A percentile compares a stretch with the other conserved stretches of the same genome.
These are phyloP conservation scores for Limulus polyphemus DNA, from an alignment of 2,888 invertebrate species.

Conservation along the genomic window DNA sequence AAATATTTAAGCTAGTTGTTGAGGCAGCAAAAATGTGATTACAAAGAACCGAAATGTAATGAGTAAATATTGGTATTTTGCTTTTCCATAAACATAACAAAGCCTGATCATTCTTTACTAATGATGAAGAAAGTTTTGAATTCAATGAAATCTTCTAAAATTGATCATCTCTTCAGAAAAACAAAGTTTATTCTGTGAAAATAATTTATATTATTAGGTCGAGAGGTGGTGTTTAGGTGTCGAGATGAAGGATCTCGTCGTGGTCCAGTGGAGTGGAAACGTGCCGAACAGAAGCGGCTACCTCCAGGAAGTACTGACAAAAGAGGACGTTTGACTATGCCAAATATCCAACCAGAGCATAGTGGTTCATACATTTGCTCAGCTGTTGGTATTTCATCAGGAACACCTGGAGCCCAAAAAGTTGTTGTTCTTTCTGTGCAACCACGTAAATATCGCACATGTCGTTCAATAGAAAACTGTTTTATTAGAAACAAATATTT, in stretches of 20 bases:
- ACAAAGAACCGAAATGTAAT: too few relatives aligned
- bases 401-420: slow-evolving; percentile 42
- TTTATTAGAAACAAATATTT: too few relatives aligned
- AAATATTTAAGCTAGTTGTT: too few relatives aligned
- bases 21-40: too few relatives aligned
- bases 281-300: slow-evolving; percentile 54
- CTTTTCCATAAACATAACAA: too few relatives aligned
- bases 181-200: neutral
- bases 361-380: slow-evolving; percentile 73
- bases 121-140: neutral
- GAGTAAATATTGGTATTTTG: too few relatives aligned
- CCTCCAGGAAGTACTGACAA: slow-evolving; percentile 61
- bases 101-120: too few relatives aligned
- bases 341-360: slow-evolving; percentile 59
- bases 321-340: slow-evolving; percentile 73
- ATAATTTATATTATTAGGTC: slow-evolving; percentile 46
- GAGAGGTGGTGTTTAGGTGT: slow-evolving; percentile 85
- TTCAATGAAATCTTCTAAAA: neutral
- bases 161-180: neutral
- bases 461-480: too few relatives aligned
- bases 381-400: slow-evolving; percentile 52
- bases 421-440: slow-evolving; percentile 60
- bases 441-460: slow-evolving; percentile 50
- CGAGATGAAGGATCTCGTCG: slow-evolving; percentile 73
- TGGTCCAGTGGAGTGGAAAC: slow-evolving; percentile 58